Percentiles rank a stretch among this genome's conserved stretches.
phyloP scores from a whole-genome alignment of 2,797 vertebrate genomes.

The Morelia viridis region DNA sequence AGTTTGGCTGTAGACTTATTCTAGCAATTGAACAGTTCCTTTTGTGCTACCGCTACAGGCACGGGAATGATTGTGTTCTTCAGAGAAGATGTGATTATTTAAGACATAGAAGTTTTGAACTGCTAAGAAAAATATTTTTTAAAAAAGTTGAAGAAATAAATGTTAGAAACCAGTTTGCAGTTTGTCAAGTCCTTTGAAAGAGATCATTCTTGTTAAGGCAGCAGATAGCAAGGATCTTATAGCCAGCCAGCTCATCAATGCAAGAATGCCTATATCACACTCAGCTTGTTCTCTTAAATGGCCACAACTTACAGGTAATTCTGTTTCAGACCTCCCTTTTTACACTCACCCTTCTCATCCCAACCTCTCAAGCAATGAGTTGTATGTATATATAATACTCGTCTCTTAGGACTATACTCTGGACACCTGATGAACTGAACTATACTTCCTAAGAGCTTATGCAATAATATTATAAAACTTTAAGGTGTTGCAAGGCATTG shows the following conservation, averaged over 20 bases:
- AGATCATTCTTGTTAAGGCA: background rate
- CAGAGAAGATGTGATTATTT: background rate
- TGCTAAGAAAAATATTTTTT: background rate
- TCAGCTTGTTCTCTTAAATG: background rate
- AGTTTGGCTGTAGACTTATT: conserved; percentile 1
- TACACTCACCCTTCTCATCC: background rate
- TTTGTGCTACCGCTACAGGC: background rate
- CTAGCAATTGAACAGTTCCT: background rate
- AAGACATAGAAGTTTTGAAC: conserved; percentile 14
- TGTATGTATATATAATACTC: background rate
- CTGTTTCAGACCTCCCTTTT: background rate
- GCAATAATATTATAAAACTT: background rate
- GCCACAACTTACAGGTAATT: background rate
- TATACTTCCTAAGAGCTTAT: background rate
- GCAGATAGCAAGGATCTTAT: background rate
- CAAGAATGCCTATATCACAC: background rate
- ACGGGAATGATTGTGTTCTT: background rate
- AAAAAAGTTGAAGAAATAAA: background rate
- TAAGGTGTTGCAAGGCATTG: background rate
- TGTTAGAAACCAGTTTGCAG: background rate
- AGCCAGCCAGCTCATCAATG: background rate
- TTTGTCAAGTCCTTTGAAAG: background rate
- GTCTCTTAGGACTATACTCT: background rate
- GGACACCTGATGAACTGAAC: background rate
- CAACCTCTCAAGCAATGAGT: background rate